Evolutionary conservation across 1,140 invertebrate genomes (phyloP).

Genomic region (Patella vulgata): DNA sequence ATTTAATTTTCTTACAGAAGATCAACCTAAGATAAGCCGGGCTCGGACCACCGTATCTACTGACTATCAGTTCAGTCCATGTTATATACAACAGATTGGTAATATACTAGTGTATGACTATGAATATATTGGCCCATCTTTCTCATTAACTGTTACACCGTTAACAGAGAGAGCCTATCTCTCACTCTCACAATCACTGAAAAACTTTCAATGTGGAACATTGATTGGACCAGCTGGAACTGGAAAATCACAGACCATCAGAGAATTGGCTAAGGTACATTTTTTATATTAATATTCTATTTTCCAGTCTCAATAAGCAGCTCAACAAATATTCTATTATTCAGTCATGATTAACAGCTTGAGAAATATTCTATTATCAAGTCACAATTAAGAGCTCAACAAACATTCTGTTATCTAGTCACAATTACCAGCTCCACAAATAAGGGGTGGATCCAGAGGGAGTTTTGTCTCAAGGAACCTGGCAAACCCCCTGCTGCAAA

Average conservation of each 20-base stretch:
- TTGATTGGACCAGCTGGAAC: slow-evolving; percentile 56
- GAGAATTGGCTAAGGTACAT: slow-evolving; percentile 58
- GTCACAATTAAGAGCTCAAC: no score
- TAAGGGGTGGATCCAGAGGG: no score
- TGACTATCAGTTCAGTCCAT: slow-evolving; percentile 58
- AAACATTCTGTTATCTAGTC: no score
- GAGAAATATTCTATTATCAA: no score
- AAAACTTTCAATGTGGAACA: slow-evolving; percentile 57
- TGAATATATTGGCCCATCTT: slow-evolving; percentile 57
- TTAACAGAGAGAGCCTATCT: slow-evolving; percentile 60
- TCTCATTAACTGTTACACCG: slow-evolving; percentile 53
- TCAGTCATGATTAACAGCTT: no score
- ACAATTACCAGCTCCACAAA: no score
- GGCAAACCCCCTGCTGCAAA: no score
- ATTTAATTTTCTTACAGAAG: slow-evolving; percentile 24
- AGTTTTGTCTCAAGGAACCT: no score
- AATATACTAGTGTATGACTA: slow-evolving; percentile 60
- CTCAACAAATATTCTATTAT: no score
- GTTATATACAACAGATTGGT: slow-evolving; percentile 56
- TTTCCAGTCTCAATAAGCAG: no score
- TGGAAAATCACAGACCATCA: slow-evolving; percentile 63
- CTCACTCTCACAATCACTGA: slow-evolving; percentile 56
- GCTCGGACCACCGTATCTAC: slow-evolving; percentile 56
- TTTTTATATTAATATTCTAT: no score
- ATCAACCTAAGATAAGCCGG: slow-evolving; percentile 37